Evolutionary conservation across 2,113 vertebrate species (phyloP), one percentile per base, ranked within the genome.

Genomic region (Brachionichthys hirsutus): DNA sequence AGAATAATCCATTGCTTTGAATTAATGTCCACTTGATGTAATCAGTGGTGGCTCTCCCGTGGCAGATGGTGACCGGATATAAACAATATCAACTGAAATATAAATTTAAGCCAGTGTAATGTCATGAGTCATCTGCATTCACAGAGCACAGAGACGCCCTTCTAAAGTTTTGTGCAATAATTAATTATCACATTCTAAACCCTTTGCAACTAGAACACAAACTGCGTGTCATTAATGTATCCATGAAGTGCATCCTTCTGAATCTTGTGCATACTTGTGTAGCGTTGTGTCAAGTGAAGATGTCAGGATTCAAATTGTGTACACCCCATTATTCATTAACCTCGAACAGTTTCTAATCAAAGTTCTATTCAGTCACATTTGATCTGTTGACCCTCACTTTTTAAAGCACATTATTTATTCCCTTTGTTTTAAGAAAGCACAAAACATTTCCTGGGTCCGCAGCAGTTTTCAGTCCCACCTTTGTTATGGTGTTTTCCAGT

Each of bases 101-200:
- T 14, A 42, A 15, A 3, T 14, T 14, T 13, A 15, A 15, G 10
- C 15, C 13, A 38, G 9, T 1, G n/a, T n/a, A n/a, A 18, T 7
- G 14, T n/a, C 15, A 14, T 11, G 15, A 34, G 13, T 4, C 36
- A 8, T 15, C 19, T 16, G 11, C 75, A 30, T 30, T 67, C 16
- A n/a, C 1, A 18, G 52, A 45, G 41, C 72, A 41, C 2, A 11
- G 17, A 35, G 54, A 50, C 62, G 58, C 57, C 83, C 65, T 82
- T 81, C 55, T 75, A 45, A 83, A 65, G 56, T 65, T 63, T 17
- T 54, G 34, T 45, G 46, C 72, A 73, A 74, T 50, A 69, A 69
- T 72, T 86, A 67, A 82, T 90, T 86, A 85, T 75, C 81, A 77
- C 80, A 2, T 82, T 63, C 11, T 47, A 89, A 88, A 77, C 84